Conservation (phyloP, 2,797 vertebrate species). For the Meda fulgida region DNA sequence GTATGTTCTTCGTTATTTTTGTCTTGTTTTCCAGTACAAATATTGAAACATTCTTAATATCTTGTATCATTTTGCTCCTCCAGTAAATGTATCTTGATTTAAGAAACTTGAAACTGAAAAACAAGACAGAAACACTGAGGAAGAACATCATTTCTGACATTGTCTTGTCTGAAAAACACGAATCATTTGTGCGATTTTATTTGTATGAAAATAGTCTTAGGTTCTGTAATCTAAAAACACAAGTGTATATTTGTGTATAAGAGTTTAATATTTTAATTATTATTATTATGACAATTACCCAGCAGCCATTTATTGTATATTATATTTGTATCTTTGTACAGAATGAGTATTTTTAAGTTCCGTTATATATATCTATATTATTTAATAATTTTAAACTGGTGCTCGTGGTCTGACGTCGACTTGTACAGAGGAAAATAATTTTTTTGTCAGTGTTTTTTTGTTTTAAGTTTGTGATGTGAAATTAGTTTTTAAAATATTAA, state of each 20-base stretch:
- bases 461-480: slow-evolving; percentile 59
- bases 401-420: slow-evolving; percentile 71
- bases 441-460: slow-evolving; percentile 57
- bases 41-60: background rate
- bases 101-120: background rate
- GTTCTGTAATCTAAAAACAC: slow-evolving; percentile 75
- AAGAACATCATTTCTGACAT: slow-evolving; percentile 29
- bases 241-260: slow-evolving; percentile 90
- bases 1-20: too few relatives aligned
- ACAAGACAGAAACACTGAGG: background rate
- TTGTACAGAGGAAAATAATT: slow-evolving; percentile 77
- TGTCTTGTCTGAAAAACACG: slow-evolving; percentile 63
- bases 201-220: slow-evolving; percentile 65
- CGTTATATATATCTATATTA: slow-evolving; percentile 63
- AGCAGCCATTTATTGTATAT: slow-evolving; percentile 81
- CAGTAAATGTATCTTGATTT: background rate
- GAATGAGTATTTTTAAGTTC: slow-evolving; percentile 73
- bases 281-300: slow-evolving; percentile 67
- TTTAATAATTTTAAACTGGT: slow-evolving; percentile 77
- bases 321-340: slow-evolving; percentile 85
- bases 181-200: slow-evolving; percentile 76
- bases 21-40: background rate
- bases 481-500: slow-evolving; percentile 7
- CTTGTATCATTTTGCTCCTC: background rate
- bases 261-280: slow-evolving; percentile 79